Base-by-base conservation (phyloP, 2,113 vertebrate genomes). In the Lophotis ruficrista region DNA sequence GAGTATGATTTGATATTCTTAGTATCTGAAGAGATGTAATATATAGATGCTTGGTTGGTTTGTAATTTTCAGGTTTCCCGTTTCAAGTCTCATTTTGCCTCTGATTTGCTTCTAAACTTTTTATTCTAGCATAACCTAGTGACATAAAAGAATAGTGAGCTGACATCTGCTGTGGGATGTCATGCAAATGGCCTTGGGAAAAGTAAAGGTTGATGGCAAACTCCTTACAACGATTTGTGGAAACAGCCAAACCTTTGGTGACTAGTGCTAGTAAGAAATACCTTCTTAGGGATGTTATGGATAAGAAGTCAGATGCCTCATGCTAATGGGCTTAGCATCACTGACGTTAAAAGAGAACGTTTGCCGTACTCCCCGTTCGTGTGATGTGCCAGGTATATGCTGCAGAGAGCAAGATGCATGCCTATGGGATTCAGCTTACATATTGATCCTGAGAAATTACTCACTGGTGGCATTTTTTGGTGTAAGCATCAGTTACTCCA, bases 381-480 rank as follows among this genome's bases (percentile, higher is more conserved):
- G 1, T 15, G 25, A 2, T 14, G 4, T 19, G n/a, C 30, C 16
- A 31, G 20, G 3, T 27, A 3, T 58, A 7, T 20, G 5, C 24
- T 61, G 38, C 7, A 37, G 50, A 45, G 57, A 77, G 10, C 12
- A 60, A 47, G 21, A 31, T 45, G 11, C 9, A 1, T 27, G 15
- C n/a, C 20, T 31, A 7, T 64, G 58, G 18, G 17, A 27, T 81
- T n/a, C 22, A 50, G 13, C 12, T 64, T 25, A 19, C 19, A 5
- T 47, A 9, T 33, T 0, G 2, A 5, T 27, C 43, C 35, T 2
- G 14, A 78, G 21, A 17, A 48, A 31, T 88, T 60, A 54, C 6
- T 79, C n/a, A 17, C 12, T 38, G 10, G 28, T 27, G 8, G 48
- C 7, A 18, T 41, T 31, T 57, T 61, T 12, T 48, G 30, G 4